Base-by-base conservation (phyloP, 2,113 vertebrate species). In the Carassius gibelio region DNA sequence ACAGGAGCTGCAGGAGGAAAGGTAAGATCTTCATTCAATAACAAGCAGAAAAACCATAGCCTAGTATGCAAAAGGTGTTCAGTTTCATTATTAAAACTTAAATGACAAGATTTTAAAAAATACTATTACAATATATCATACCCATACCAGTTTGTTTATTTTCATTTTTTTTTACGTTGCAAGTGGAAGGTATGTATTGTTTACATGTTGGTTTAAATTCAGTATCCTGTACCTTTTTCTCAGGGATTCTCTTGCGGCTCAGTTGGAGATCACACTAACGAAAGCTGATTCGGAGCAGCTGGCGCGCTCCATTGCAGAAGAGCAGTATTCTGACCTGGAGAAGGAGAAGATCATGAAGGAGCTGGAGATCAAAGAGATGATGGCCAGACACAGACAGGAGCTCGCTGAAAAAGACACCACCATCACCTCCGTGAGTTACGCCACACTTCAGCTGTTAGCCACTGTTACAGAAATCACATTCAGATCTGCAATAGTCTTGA, bases 291-390 rank as follows among this genome's bases (percentile, higher is more conserved):
- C 97, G 0, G 98, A 99, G 90, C 98, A 99, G 89, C 93, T 99
- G 91, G 98, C 97, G 3, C 98, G 98, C 82, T 99, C 98, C 84
- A 99, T 99, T 88, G 98, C 98, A 45, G 98, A 99, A 91, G 98
- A 99, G 15, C 98, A 99, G 85, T 99, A 99, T 89, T 99, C 98
- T 0, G 97, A 99, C 90, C 92, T 99, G 91, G 98, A 99, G 91
- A 99, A 99, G 93, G 98, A 99, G 93, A 99, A 99, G 92, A 99
- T 99, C 86, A 99, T 99, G 98, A 99, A 99, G 91, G 98, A 99
- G 90, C 92, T 99, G 87, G 98, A 99, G 89, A 97, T 99, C 88
- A 99, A 99, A 92, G 98, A 99, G 93, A 99, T 99, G 97, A 99
- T 99, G 98, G 98, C 98, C 0, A 95, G 98, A 77, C 97, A 99